Base-by-base conservation (phyloP, 2,888 invertebrate genomes). In the Erebia epiphron region DNA sequence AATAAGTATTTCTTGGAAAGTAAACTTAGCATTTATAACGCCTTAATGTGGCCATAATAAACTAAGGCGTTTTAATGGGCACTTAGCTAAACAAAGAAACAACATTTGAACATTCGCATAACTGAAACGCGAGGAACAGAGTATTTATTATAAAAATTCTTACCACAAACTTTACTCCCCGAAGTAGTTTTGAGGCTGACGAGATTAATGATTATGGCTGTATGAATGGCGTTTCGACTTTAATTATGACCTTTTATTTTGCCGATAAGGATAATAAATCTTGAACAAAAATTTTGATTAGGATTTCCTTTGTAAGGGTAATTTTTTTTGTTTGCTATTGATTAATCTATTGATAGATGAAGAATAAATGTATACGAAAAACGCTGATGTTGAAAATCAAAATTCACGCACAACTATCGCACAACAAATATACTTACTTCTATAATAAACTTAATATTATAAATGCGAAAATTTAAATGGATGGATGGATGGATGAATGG, bases 171-270 rank as follows among this genome's bases (percentile, higher is more conserved):
- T 74, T 72, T 73, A 65, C 72, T 75, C 67, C 74, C 72, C 68
- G 67, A 72, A 73, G 73, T 75, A 73, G 77, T 79, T 80, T 77
- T 79, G 73, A 75, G 74, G 76, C 74, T 68, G 72, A 64, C 65
- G 75, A 79, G 78, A 81, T 82, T 82, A 76, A 80, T 79, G 79
- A 75, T 82, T 77, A 80, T 81, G 74, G 78, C 73, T 70, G 72
- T 76, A 71, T 75, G 75, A 78, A 77, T 79, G 73, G 77, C 77
- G 77, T 79, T 75, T 74, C 77, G 67, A 75, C 75, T 76, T 77
- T 78, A 78, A 81, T 80, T 77, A 81, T 77, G 76, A 76, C 75
- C 76, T 78, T 77, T 79, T 76, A 73, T 71, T 75, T 74, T 66
- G 70, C 71, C 73, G 70, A 79, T 75, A 77, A 74, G 66, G 70